Conservation (phyloP, 2,888 invertebrate genomes). For the Meliscaeva auricollis region DNA sequence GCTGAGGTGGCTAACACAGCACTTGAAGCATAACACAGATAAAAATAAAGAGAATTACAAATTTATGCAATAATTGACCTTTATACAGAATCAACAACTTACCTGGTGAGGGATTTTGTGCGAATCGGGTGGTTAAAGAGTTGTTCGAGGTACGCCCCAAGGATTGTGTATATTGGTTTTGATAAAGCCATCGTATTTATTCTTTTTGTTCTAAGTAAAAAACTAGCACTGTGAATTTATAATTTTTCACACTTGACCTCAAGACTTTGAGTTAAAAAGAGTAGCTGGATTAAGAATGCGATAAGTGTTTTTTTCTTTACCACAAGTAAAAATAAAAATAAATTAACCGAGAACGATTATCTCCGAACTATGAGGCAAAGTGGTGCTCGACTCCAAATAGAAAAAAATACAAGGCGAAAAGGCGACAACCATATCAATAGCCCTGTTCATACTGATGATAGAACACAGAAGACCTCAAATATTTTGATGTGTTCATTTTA, state of each 20-base stretch:
- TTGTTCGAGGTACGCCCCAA: slow-evolving; percentile 90
- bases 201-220: not conserved
- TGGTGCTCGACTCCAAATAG: too few relatives aligned
- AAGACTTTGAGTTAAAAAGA: too few relatives aligned
- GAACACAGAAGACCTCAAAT: too few relatives aligned
- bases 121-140: slow-evolving; percentile 90
- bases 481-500: too few relatives aligned
- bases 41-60: slow-evolving; percentile 16
- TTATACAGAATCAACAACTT: slow-evolving; percentile 78
- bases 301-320: too few relatives aligned
- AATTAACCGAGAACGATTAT: too few relatives aligned
- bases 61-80: slow-evolving; percentile 28
- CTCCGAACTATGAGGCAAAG: too few relatives aligned
- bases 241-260: not conserved
- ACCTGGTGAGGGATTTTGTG: slow-evolving; percentile 93
- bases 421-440: too few relatives aligned
- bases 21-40: slow-evolving; percentile 84
- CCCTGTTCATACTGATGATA: too few relatives aligned
- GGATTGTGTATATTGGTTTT: slow-evolving; percentile 89
- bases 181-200: slow-evolving; percentile 81
- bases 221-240: not conserved
- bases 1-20: slow-evolving; percentile 89
- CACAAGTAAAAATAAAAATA: too few relatives aligned
- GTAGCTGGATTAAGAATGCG: too few relatives aligned
- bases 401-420: too few relatives aligned